Conservation (phyloP, 2,113 vertebrate genomes). For the Trachemys scripta region DNA sequence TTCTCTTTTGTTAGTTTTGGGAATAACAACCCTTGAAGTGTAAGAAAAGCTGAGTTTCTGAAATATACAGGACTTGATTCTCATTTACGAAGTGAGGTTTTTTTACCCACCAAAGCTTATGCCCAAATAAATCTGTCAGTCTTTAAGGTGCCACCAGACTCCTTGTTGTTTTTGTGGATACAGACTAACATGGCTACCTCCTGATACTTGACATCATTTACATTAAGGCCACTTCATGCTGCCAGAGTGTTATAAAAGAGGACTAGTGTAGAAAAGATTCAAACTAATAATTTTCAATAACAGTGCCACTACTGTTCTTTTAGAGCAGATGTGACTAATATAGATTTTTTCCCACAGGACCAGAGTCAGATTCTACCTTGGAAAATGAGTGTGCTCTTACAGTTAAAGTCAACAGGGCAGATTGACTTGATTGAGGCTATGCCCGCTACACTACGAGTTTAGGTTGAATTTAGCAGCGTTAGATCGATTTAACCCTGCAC, state of each 20-base stretch:
- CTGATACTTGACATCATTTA: background rate
- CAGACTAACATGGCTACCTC: too few relatives aligned
- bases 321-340: background rate
- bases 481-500: too few relatives aligned
- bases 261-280: background rate
- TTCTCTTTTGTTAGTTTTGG: background rate
- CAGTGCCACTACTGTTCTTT: background rate
- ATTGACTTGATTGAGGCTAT: background rate
- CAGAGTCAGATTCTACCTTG: background rate
- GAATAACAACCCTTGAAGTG: background rate
- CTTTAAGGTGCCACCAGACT: too few relatives aligned
- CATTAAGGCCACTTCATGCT: accelerated
- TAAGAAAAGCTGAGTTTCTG: background rate
- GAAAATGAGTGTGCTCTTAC: background rate
- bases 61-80: background rate
- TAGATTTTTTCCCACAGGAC: background rate
- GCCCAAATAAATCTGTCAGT: too few relatives aligned
- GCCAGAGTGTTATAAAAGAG: background rate
- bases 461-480: too few relatives aligned
- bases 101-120: too few relatives aligned
- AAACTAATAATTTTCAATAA: background rate
- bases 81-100: background rate
- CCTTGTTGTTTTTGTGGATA: too few relatives aligned
- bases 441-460: too few relatives aligned
- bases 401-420: background rate